phyloP scores from a whole-genome alignment of 2,113 vertebrate genomes.

The Crypturellus undulatus region DNA sequence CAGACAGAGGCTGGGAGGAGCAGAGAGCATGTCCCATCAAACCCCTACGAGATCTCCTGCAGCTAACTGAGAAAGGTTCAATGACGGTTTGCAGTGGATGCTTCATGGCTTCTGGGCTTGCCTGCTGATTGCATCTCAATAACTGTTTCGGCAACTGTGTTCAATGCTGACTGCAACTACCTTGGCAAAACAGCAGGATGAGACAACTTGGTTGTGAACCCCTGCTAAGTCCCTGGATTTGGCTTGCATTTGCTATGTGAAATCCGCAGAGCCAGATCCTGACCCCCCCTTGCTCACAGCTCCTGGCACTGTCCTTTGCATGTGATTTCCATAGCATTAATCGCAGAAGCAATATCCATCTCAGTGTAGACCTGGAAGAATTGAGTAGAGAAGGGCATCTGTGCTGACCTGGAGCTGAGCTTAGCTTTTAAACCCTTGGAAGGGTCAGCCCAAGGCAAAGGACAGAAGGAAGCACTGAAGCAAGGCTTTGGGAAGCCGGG shows the following conservation, averaged over 20 bases:
- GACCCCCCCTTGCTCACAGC: background rate
- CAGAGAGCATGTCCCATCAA: background rate
- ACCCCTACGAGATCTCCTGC: background rate
- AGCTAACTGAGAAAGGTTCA: background rate
- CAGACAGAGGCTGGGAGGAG: background rate
- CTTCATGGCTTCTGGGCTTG: background rate
- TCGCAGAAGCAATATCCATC: background rate
- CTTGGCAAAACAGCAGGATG: background rate
- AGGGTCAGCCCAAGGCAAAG: background rate
- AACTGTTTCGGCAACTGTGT: background rate
- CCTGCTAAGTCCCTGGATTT: background rate
- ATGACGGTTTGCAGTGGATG: background rate
- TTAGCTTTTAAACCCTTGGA: background rate
- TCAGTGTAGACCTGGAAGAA: background rate
- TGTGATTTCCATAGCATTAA: background rate
- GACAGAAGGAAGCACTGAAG: background rate
- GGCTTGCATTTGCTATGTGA: background rate
- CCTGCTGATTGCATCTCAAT: background rate
- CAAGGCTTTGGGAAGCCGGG: background rate
- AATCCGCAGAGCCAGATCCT: background rate
- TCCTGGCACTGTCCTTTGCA: accelerated
- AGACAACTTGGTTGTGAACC: background rate
- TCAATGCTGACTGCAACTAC: background rate
- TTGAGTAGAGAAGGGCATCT: background rate
- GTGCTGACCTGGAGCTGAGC: background rate